Conservation (phyloP, 2,113 vertebrate species). For the Nannobrachium achirus region DNA sequence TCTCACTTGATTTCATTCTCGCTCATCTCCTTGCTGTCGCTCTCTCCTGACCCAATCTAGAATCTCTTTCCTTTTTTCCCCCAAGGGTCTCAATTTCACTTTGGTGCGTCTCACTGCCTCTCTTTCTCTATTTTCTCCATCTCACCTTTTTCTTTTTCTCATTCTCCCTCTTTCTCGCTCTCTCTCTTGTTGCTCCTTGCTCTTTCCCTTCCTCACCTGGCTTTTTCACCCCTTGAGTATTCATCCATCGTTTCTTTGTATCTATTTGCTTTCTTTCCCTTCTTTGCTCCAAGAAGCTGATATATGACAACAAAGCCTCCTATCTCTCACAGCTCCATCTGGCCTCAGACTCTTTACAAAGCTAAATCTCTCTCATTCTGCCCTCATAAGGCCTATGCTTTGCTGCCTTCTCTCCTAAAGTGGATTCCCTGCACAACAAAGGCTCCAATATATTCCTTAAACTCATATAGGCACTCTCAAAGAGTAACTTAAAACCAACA, state of each 20-base stretch:
- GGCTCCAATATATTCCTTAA: constrained; percentile 23
- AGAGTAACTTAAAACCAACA: constrained; percentile 18
- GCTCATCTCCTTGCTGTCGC: background rate
- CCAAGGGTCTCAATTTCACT: constrained; percentile 1
- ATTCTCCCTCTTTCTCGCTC: background rate
- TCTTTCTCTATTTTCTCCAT: background rate
- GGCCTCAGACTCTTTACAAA: constrained; percentile 32
- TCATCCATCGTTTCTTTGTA: constrained; percentile 18
- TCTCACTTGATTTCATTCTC: no score
- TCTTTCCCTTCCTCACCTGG: background rate
- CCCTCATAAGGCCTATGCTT: constrained; percentile 7
- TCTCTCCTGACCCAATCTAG: background rate
- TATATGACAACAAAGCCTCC: constrained; percentile 30
- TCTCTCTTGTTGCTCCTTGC: background rate
- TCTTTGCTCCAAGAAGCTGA: constrained; percentile 38
- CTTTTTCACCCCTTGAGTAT: constrained; percentile 22
- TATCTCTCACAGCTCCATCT: constrained; percentile 1
- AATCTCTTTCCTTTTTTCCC: constrained; percentile 7
- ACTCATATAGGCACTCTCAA: constrained; percentile 14
- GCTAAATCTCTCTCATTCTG: constrained; percentile 37
- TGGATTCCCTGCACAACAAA: constrained; percentile 43
- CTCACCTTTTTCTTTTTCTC: background rate
- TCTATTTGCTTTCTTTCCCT: background rate
- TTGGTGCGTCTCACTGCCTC: background rate
- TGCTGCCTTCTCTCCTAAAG: constrained; percentile 17